These are phyloP conservation scores for Electrophaes corylata DNA, from an alignment of 2,888 invertebrate species.

Conservation along the genomic window DNA sequence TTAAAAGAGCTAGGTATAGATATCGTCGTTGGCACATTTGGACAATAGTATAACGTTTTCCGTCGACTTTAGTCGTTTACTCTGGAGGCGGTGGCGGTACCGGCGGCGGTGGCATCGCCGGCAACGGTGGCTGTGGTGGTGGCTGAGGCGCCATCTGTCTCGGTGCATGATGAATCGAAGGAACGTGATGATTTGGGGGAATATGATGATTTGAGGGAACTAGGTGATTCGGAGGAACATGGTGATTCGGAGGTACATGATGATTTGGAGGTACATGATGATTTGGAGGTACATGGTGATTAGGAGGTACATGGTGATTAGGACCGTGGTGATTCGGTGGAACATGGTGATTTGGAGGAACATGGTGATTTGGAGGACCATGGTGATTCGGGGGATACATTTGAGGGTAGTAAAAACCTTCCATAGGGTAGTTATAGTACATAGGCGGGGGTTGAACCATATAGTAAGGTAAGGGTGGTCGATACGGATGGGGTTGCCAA, in stretches of 20 bases:
- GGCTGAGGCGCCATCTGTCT: conserved; percentile 36
- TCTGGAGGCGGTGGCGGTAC: conserved; percentile 86
- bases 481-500: conserved; percentile 67
- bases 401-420: conserved; percentile 69
- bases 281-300: background rate
- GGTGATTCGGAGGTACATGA: background rate
- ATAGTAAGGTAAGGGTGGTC: conserved; percentile 66
- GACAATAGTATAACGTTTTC: background rate
- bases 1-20: too few relatives aligned
- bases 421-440: conserved; percentile 64
- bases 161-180: conserved; percentile 33
- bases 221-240: background rate
- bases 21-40: too few relatives aligned
- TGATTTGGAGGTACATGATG: background rate
- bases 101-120: conserved; percentile 85
- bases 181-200: conserved; percentile 46
- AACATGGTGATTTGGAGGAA: conserved; percentile 32
- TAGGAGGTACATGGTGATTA: background rate
- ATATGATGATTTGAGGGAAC: conserved; percentile 41
- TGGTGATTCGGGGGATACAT: conserved; percentile 59
- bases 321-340: conserved; percentile 25
- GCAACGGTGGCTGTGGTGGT: conserved; percentile 78
- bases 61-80: background rate
- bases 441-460: conserved; percentile 71
- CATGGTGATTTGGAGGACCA: conserved; percentile 44